phyloP scores from a whole-genome alignment of 2,113 vertebrate species.

The Crotalus tigris region DNA sequence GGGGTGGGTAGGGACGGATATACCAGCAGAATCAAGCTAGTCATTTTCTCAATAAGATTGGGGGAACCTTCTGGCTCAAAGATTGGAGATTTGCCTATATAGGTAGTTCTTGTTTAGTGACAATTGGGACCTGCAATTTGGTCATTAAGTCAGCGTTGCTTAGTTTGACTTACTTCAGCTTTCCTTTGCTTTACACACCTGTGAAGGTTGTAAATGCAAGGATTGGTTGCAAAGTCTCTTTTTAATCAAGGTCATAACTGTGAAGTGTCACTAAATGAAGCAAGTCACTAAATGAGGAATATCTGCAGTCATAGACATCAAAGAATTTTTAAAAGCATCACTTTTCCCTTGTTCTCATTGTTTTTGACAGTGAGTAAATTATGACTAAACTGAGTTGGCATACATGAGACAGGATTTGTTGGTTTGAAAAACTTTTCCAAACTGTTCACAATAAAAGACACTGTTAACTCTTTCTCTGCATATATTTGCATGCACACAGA shows the following conservation, averaged over 20 bases:
- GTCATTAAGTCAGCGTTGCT: neutral
- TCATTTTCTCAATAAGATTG: neutral
- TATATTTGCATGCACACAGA: neutral
- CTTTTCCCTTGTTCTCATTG: neutral
- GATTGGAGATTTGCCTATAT: neutral
- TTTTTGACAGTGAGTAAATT: neutral
- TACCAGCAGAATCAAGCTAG: neutral
- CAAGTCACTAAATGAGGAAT: neutral
- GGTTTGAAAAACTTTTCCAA: neutral
- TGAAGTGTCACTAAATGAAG: neutral
- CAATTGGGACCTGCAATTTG: neutral
- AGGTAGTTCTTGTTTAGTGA: neutral
- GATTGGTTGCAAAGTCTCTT: neutral
- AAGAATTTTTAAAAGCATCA: neutral
- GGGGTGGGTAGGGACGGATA: neutral
- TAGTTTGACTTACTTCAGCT: neutral
- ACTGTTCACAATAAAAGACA: neutral
- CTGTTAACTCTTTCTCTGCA: neutral
- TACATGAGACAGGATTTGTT: neutral
- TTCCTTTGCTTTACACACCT: neutral
- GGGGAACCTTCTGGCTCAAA: neutral
- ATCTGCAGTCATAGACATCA: neutral
- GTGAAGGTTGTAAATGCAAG: neutral
- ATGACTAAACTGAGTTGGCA: neutral
- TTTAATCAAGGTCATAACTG: neutral